Base-by-base conservation (phyloP, 2,888 invertebrate genomes). In the Cyclophora albipunctata region DNA sequence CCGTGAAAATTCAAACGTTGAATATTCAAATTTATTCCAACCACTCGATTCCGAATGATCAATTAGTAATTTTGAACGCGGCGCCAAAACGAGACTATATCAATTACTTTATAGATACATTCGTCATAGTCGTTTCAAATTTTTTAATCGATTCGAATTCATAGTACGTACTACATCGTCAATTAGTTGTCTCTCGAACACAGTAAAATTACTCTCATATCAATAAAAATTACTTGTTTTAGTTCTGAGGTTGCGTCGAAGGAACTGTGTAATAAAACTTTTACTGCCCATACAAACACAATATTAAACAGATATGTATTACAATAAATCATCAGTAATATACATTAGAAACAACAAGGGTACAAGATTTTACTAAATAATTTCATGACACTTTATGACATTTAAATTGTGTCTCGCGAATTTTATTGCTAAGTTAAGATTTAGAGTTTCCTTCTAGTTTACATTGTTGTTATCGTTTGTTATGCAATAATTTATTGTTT, bases 271-370 rank as follows among this genome's bases (percentile, higher is more conserved):
- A 80, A 82, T 84, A 84, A 86, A 86, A 79, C 73, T 66, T 73
- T 84, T 82, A 85, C 80, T 69, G 75, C 66, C 79, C 81, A 81
- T 82, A 80, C 75, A 66, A 77, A 80, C 81, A 84, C 79, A 81
- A 20, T 82, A 83, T 84, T 84, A 83, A 78, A 76, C 70, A 76
- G 75, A 81, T 79, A 82, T 73, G 72, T 76, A 78, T 75, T 72
- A 71, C 67, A 75, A 84, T 85, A 85, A 86, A 86, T 87, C 84
- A 84, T 78, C 69, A 75, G 77, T 80, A 82, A 78, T 77, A 75
- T 66, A 68, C 60, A 72, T 69, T 78, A 79, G 77, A 82, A 83
- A 82, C 78, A 79, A 80, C 73, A 76, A 79, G 72, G 76, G 78
- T 78, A 78, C 71, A 62, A 63, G 62, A n/a, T 62, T 66, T 1